Percentiles rank a stretch among this genome's conserved stretches.
These are phyloP conservation scores for Epinephelus lanceolatus DNA, from an alignment of 2,113 vertebrate genomes.

Conservation along the genomic window DNA sequence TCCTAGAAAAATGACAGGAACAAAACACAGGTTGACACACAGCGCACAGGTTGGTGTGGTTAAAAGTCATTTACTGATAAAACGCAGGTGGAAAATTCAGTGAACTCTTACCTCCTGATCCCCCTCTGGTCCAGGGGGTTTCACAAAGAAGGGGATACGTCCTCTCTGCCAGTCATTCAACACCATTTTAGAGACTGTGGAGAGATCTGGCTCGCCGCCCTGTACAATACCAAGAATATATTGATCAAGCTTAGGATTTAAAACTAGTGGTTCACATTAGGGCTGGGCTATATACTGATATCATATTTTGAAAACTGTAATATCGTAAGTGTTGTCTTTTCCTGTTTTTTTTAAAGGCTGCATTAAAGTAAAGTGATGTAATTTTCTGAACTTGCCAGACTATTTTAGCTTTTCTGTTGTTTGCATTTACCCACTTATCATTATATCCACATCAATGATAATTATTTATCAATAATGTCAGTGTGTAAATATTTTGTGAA, in stretches of 20 bases:
- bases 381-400: too few relatives aligned
- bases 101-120: slow-evolving; percentile 82
- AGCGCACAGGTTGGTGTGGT: not conserved
- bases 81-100: not conserved
- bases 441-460: too few relatives aligned
- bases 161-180: slow-evolving; percentile 99
- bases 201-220: slow-evolving; percentile 95
- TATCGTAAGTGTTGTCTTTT: too few relatives aligned
- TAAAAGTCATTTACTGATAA: not conserved
- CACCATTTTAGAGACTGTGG: slow-evolving; percentile 97
- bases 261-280: not conserved
- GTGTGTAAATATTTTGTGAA: too few relatives aligned
- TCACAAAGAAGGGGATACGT: slow-evolving; percentile 97
- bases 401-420: too few relatives aligned
- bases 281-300: too few relatives aligned
- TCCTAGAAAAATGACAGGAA: slow-evolving; percentile 42
- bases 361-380: too few relatives aligned
- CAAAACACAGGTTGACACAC: not conserved
- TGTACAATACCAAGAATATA: slow-evolving; percentile 65
- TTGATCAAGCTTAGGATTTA: slow-evolving; percentile 3
- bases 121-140: slow-evolving; percentile 89
- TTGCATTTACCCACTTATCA: too few relatives aligned
- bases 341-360: too few relatives aligned
- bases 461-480: too few relatives aligned
- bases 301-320: too few relatives aligned